Evolutionary conservation across 2,113 vertebrate genomes (phyloP).

Genomic region (Symphodus melops): DNA sequence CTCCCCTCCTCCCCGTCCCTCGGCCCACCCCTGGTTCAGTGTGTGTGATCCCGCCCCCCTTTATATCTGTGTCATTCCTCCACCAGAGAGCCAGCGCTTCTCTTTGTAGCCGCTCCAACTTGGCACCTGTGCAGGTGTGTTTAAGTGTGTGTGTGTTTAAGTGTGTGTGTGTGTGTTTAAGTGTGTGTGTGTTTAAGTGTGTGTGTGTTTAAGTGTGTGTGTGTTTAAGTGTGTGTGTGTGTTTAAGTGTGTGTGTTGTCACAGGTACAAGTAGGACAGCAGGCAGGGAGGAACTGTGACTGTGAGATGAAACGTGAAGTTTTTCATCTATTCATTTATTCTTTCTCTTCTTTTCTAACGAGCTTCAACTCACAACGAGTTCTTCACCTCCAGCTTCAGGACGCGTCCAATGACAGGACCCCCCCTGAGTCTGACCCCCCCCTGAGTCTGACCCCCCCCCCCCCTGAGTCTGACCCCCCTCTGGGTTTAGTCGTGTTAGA

Average conservation of each 20-base stretch:
- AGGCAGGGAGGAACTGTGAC: slow-evolving; percentile 57
- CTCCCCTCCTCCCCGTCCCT: slow-evolving; percentile 14
- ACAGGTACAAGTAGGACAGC: slow-evolving; percentile 68
- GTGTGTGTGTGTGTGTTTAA: slow-evolving; percentile 54
- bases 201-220: slow-evolving; percentile 56
- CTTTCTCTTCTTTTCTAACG: too few relatives aligned
- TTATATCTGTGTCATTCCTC: slow-evolving; percentile 67
- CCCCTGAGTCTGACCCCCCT: too few relatives aligned
- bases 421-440: too few relatives aligned
- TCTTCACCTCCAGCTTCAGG: too few relatives aligned
- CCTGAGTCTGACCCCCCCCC: too few relatives aligned
- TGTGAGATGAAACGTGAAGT: slow-evolving; percentile 29
- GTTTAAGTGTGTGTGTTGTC: slow-evolving; percentile 61
- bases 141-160: slow-evolving; percentile 52
- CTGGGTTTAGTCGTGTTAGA: too few relatives aligned
- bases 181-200: slow-evolving; percentile 54
- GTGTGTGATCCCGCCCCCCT: slow-evolving; percentile 30
- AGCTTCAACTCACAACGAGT: too few relatives aligned
- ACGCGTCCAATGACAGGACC: too few relatives aligned
- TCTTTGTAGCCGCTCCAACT: slow-evolving; percentile 70
- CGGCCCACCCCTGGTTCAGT: slow-evolving; percentile 27
- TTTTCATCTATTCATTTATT: slow-evolving; percentile 60
- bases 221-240: slow-evolving; percentile 54
- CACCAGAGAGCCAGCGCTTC: slow-evolving; percentile 1
- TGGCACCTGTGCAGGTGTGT: slow-evolving; percentile 47